Evolutionary conservation across 37 sponge, comb jelly and placozoan genomes (phyloP).

Genomic region (Halisarca cf. caerulea): DNA sequence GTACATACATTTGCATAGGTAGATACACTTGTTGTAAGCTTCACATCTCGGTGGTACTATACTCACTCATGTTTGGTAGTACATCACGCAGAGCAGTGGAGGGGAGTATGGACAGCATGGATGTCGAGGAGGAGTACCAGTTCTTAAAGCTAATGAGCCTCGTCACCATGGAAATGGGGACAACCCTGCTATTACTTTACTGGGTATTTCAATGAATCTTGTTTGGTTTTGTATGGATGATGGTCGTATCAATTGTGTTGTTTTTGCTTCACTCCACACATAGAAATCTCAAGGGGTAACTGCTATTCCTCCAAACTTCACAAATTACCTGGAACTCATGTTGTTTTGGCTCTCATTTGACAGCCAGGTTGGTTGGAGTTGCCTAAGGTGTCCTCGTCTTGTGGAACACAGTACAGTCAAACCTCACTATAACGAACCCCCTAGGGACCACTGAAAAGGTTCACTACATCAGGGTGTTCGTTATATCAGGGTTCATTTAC

Average conservation of each 20-base stretch:
- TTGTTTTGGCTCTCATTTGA: background rate
- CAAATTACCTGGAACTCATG: background rate
- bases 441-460: no score
- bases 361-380: background rate
- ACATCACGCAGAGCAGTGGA: no score
- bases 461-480: no score
- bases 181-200: background rate
- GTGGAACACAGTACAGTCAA: no score
- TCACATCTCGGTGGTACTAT: no score
- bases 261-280: background rate
- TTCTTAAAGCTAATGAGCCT: background rate
- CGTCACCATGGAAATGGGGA: slow-evolving; percentile 1
- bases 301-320: background rate
- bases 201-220: background rate
- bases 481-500: no score
- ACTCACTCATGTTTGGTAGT: no score
- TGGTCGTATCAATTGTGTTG: no score
- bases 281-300: background rate
- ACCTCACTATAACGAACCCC: no score
- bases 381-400: background rate
- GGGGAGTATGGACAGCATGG: background rate
- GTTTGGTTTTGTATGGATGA: no score
- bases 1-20: no score
- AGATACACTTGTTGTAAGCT: no score
- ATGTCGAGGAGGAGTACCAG: background rate